Evolutionary conservation across 2,797 vertebrate species (phyloP).

Genomic region (Myotis vivesi): DNA sequence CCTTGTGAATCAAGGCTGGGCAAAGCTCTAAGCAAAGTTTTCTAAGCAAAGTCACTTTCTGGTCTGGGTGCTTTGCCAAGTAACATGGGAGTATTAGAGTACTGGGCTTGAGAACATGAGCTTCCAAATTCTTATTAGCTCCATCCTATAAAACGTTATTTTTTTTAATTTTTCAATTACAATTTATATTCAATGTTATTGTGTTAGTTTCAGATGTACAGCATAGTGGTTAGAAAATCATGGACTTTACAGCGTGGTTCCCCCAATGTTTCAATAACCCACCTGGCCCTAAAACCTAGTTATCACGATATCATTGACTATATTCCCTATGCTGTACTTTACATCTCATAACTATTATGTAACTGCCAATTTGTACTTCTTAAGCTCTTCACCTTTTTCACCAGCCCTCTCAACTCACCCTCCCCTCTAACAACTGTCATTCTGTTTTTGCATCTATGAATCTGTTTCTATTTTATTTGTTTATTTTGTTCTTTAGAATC

Average conservation of each 20-base stretch:
- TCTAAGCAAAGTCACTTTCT: background rate
- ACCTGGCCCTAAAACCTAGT: background rate
- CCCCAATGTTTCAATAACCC: background rate
- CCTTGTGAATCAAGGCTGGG: background rate
- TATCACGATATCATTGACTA: background rate
- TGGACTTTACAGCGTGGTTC: background rate
- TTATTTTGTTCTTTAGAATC: background rate
- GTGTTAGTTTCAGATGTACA: background rate
- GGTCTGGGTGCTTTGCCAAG: background rate
- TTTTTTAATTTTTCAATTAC: background rate
- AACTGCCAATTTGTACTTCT: background rate
- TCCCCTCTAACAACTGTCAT: background rate
- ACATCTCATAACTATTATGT: background rate
- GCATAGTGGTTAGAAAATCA: background rate
- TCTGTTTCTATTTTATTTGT: background rate
- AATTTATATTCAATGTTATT: background rate
- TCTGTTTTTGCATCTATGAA: background rate
- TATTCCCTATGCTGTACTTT: background rate
- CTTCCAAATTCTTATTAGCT: background rate
- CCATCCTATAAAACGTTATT: background rate
- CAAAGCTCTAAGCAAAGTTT: background rate
- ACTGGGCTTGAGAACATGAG: background rate
- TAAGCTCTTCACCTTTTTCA: background rate
- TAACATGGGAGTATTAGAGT: background rate
- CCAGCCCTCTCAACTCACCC: background rate